Base-by-base conservation (phyloP, 30 jellyfish, hydroid and myxozoan genomes). In the Catostylus mosaicus region DNA sequence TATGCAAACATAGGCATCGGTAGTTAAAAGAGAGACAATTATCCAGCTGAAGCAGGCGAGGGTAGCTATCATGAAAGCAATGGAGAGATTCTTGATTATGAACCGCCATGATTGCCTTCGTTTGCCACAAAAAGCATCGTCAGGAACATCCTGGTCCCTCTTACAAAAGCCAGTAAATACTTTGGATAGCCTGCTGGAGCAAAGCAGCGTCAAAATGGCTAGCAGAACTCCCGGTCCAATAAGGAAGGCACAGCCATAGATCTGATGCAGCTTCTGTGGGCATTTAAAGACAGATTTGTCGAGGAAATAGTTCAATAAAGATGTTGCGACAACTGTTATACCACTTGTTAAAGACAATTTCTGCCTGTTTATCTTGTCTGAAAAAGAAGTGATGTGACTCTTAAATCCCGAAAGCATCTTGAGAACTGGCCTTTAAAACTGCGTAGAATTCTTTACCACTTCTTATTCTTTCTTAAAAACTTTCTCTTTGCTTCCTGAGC, bases 1-100 rank as follows among this genome's bases (percentile, higher is more conserved):
- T 20, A 69, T 81, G 91, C 91, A 81, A 7, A 54, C 40, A 23
- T 30, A 81, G 1, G 91, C 59, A 6, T 81, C 91, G 0, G 91
- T 65, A 38, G 68, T 22, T 29, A 81, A 68, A 26, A 81, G 37
- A 3, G 78, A 43, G 22, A 67, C 65, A 7, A 69, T 34, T 1
- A 81, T 22, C 91, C 91, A 81, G 77, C 84, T 37, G 9, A 48
- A 23, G 24, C 67, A 81, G 1, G 84, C 84, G 30, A 81, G 14
- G 5, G 38, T 27, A 8, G 83, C 73, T 37, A 23, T 45, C 1
- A 59, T 64, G 30, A 81, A 19, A 0, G 91, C 75, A 3, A 81
- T 30, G 8, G 43, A 68, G 52, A 67, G 9, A 24, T 52, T 81
- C 68, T 76, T 35, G 22, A 51, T 32, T 3, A 67, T 46, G 67